phyloP scores from a whole-genome alignment of 2,888 invertebrate species.

The Pseudoips prasinana region DNA sequence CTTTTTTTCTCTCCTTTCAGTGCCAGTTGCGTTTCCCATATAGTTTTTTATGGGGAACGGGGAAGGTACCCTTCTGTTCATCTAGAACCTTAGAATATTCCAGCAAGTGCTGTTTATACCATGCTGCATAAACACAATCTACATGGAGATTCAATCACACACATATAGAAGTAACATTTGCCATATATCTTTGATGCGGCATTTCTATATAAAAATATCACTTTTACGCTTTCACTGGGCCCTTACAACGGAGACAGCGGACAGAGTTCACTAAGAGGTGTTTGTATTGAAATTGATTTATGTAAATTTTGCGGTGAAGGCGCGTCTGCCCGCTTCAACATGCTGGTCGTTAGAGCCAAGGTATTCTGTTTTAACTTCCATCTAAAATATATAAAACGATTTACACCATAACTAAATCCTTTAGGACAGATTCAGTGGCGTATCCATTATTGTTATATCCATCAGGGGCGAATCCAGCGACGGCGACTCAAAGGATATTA shows the following conservation, averaged over 20 bases:
- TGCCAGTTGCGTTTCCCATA: no score
- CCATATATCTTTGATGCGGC: not conserved
- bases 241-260: constrained; percentile 53
- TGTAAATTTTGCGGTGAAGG: constrained; percentile 73
- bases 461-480: no score
- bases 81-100: no score
- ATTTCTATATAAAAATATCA: not conserved
- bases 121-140: no score
- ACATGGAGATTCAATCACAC: constrained; percentile 33
- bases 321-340: constrained; percentile 50
- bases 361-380: constrained; percentile 43
- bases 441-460: no score
- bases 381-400: constrained; percentile 26
- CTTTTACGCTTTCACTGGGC: constrained; percentile 25
- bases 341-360: constrained; percentile 57
- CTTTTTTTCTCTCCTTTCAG: no score
- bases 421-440: no score
- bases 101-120: no score
- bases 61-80: no score
- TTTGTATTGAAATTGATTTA: constrained; percentile 81
- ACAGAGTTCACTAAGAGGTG: constrained; percentile 79
- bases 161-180: constrained; percentile 14
- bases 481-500: no score
- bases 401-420: no score
- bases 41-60: no score